A percentile compares a stretch with the other conserved stretches of the same genome.
Evolutionary conservation across 2,888 invertebrate genomes (phyloP).

Genomic region (Aphodius sticticus): DNA sequence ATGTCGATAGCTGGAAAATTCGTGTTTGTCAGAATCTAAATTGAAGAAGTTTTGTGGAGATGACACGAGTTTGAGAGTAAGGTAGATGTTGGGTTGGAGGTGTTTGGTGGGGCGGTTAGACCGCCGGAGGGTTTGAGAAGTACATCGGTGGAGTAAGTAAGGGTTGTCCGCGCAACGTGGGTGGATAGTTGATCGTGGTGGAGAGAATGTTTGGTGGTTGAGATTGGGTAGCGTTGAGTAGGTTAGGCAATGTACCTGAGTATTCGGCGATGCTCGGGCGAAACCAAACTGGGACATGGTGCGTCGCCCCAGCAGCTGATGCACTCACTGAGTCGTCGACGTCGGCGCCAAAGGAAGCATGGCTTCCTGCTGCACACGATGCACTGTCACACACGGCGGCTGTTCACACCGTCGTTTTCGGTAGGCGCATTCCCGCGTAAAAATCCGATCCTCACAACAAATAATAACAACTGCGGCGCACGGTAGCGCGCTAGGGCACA

Average conservation of each 20-base stretch:
- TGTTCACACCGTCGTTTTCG: slow-evolving; percentile 15
- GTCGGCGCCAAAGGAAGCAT: slow-evolving; percentile 58
- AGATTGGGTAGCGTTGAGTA: slow-evolving; percentile 12
- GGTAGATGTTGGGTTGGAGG: not conserved
- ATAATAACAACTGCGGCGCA: slow-evolving; percentile 15
- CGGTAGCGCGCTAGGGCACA: slow-evolving; percentile 44
- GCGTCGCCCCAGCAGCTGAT: slow-evolving; percentile 63
- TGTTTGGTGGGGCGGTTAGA: slow-evolving; percentile 15
- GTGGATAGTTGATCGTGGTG: slow-evolving; percentile 33
- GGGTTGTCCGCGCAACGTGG: slow-evolving; percentile 21
- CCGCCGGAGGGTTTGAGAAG: slow-evolving; percentile 11
- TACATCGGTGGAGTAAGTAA: slow-evolving; percentile 11
- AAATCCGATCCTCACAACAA: not conserved
- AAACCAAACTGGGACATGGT: slow-evolving; percentile 75
- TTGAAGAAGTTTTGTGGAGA: not conserved
- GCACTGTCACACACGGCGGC: slow-evolving; percentile 43
- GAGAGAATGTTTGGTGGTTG: slow-evolving; percentile 30
- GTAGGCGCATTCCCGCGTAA: slow-evolving; percentile 11
- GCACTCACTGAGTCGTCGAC: slow-evolving; percentile 58
- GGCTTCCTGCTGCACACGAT: slow-evolving; percentile 50
- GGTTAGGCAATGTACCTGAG: slow-evolving; percentile 62
- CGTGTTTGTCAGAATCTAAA: not conserved
- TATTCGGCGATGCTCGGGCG: slow-evolving; percentile 69
- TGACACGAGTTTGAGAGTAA: not conserved
- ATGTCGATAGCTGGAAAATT: not conserved